These are phyloP conservation scores for Crenuchus spilurus DNA, from an alignment of 2,797 vertebrate species.

Conservation along the genomic window DNA sequence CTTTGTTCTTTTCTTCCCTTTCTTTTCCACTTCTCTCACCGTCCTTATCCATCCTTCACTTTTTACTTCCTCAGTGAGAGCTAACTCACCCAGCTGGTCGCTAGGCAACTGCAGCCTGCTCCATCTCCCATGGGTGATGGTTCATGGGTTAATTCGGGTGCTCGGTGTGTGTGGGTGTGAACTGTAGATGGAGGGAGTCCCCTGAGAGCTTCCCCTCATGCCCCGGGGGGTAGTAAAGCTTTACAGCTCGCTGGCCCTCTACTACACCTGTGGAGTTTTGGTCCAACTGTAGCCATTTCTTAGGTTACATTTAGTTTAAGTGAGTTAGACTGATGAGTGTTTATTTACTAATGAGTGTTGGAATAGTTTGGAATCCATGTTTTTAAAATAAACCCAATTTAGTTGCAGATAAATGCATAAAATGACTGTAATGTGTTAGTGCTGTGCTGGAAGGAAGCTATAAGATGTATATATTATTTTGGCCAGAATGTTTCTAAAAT, in stretches of 20 bases:
- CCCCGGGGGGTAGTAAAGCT: neutral
- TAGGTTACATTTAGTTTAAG: neutral
- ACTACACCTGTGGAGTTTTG: neutral
- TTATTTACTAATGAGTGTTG: too few species aligned
- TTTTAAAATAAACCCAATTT: too few species aligned
- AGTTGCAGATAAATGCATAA: too few species aligned
- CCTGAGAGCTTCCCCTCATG: neutral
- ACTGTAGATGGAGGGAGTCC: neutral
- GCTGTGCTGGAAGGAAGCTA: too few species aligned
- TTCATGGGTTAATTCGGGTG: slow-evolving; percentile 86
- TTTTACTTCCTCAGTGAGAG: slow-evolving; percentile 57
- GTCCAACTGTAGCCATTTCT: neutral
- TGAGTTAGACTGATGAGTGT: too few species aligned
- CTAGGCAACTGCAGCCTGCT: slow-evolving; percentile 82
- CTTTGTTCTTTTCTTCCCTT: neutral
- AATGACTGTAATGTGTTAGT: too few species aligned
- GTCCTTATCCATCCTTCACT: slow-evolving; percentile 54
- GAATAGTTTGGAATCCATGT: too few species aligned
- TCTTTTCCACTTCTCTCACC: neutral
- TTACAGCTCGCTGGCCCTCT: neutral
- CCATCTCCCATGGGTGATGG: slow-evolving; percentile 70
- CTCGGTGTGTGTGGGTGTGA: slow-evolving; percentile 62
- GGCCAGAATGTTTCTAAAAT: too few species aligned
- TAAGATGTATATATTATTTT: too few species aligned
- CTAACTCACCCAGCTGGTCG: slow-evolving; percentile 73